These are phyloP conservation scores for Dasysyrphus albostriatus DNA, from an alignment of 2,888 invertebrate genomes.

Conservation along the genomic window DNA sequence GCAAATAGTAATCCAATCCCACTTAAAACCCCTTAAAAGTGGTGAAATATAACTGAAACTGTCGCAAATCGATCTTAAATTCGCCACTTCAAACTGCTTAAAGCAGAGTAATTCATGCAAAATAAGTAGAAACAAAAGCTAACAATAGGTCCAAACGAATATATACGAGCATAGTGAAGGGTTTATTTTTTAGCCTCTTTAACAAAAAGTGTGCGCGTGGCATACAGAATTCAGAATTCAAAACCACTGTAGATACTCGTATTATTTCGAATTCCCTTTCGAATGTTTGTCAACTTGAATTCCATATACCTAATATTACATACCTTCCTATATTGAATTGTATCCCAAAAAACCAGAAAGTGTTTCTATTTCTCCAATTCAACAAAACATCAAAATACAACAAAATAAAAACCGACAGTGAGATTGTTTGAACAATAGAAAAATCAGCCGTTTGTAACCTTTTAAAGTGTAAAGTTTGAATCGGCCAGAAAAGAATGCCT, in stretches of 20 bases:
- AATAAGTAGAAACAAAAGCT: conserved; percentile 38
- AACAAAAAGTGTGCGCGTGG: conserved; percentile 59
- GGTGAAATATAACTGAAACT: conserved; percentile 77
- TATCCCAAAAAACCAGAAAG: conserved; percentile 13
- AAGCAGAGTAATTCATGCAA: conserved; percentile 51
- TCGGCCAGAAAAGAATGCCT: conserved; percentile 30
- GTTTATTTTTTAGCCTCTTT: conserved; percentile 24
- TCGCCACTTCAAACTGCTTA: conserved; percentile 79
- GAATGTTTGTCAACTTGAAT: conserved; percentile 67
- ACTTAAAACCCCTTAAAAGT: conserved; percentile 64
- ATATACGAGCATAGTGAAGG: conserved; percentile 14
- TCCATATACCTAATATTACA: too few species aligned
- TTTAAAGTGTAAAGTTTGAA: conserved; percentile 51
- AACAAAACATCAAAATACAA: conserved; percentile 35
- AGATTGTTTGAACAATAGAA: conserved; percentile 58
- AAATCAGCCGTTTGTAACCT: conserved; percentile 71
- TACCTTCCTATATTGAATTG: conserved; percentile 4
- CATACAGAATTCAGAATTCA: conserved; percentile 34
- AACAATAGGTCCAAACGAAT: conserved; percentile 38
- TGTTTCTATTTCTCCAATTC: conserved; percentile 40
- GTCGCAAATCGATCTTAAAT: conserved; percentile 82
- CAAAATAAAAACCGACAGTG: conserved; percentile 10
- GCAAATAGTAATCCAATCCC: conserved; percentile 64
- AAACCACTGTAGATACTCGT: conserved; percentile 19
- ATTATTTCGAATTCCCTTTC: conserved; percentile 52